These are phyloP conservation scores for Drosophila nigritarsus DNA, from an alignment of 2,888 invertebrate genomes.

Conservation along the genomic window DNA sequence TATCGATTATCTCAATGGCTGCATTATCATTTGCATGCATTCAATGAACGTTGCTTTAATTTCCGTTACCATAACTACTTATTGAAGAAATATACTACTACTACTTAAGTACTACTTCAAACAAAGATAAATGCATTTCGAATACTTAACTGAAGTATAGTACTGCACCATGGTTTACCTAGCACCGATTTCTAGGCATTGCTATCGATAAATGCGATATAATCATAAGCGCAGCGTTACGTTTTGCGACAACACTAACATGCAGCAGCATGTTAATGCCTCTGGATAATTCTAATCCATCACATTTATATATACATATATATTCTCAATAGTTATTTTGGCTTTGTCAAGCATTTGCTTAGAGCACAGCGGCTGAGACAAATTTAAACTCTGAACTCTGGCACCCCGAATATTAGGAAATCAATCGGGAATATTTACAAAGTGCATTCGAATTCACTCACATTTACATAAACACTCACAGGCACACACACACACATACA, in stretches of 20 bases:
- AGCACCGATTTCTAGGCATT: constrained; percentile 44
- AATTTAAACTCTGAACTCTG: constrained; percentile 11
- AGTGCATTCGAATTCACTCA: constrained; percentile 1
- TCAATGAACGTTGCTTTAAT: constrained; percentile 50
- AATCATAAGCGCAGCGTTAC: constrained; percentile 22
- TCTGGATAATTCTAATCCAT: constrained; percentile 14
- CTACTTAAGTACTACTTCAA: constrained; percentile 13
- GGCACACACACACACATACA: constrained; percentile 1
- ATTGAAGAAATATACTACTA: constrained; percentile 14
- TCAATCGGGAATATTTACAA: constrained; percentile 1
- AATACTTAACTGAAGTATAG: constrained; percentile 29
- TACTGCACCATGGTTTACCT: constrained; percentile 31
- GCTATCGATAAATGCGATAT: constrained; percentile 23
- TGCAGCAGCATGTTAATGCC: constrained; percentile 48
- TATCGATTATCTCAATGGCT: constrained; percentile 55
- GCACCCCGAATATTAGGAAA: constrained; percentile 33
- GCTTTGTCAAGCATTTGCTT: constrained; percentile 63
- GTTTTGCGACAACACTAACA: constrained; percentile 42
- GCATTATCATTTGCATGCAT: constrained; percentile 72
- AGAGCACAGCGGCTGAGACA: constrained; percentile 59
- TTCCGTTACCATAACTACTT: constrained; percentile 27
- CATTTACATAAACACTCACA: not conserved
- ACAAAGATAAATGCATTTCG: constrained; percentile 20
- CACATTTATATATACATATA: constrained; percentile 13
- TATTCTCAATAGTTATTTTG: constrained; percentile 38